Conservation (phyloP, 2,888 invertebrate genomes). For the Sisyra nigra region DNA sequence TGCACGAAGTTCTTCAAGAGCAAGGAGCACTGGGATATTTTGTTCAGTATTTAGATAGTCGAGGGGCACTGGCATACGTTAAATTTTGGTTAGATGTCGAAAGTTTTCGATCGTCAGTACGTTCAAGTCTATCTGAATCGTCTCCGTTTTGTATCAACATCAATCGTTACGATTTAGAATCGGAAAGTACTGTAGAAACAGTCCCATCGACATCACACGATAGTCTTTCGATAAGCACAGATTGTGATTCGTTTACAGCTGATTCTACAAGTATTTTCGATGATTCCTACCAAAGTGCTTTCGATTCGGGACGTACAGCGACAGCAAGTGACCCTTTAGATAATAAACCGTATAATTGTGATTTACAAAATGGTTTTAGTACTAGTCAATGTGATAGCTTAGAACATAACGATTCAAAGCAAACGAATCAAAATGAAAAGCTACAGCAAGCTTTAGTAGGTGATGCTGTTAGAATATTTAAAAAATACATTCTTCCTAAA, state of each 20-base stretch:
- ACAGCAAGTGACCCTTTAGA: neutral
- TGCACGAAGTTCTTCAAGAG: conserved; percentile 60
- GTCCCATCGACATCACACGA: conserved; percentile 23
- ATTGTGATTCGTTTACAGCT: conserved; percentile 26
- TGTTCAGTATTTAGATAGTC: conserved; percentile 71
- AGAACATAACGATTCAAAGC: conserved; percentile 14
- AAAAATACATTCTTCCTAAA: conserved; percentile 60
- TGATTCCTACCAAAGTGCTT: conserved; percentile 13
- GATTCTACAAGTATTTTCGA: conserved; percentile 25
- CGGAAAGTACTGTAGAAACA: conserved; percentile 13
- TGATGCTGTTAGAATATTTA: conserved; percentile 55
- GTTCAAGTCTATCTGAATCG: conserved; percentile 1
- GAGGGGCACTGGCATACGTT: conserved; percentile 44
- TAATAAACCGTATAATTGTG: neutral
- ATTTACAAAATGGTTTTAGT: conserved; percentile 16
- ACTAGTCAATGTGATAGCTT: conserved; percentile 17
- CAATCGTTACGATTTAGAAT: conserved; percentile 11
- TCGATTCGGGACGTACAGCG: neutral
- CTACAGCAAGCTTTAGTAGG: conserved; percentile 25
- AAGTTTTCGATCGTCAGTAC: conserved; percentile 35
- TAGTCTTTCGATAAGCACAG: conserved; percentile 28
- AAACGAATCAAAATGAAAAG: conserved; percentile 12
- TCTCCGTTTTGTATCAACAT: conserved; percentile 1
- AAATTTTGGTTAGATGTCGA: conserved; percentile 67
- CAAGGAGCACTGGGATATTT: conserved; percentile 70